phyloP scores from a whole-genome alignment of 2,888 invertebrate species.

The Erannis defoliaria region DNA sequence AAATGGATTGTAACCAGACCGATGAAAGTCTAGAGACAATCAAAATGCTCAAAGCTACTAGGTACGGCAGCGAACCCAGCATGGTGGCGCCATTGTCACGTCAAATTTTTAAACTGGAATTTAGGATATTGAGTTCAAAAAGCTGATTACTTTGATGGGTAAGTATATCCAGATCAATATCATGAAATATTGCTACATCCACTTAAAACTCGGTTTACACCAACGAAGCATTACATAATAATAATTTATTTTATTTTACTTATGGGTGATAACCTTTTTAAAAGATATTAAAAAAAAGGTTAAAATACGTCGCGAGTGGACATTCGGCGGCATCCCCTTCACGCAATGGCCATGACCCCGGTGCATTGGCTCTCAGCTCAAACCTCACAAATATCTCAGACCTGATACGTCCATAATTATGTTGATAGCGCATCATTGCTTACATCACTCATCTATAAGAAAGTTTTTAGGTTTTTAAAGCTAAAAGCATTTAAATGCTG shows the following conservation, averaged over 20 bases:
- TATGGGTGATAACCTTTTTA: background rate
- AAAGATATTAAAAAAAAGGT: background rate
- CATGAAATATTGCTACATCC: too few species aligned
- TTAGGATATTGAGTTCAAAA: too few species aligned
- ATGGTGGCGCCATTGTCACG: too few species aligned
- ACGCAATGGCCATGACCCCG: constrained; percentile 10
- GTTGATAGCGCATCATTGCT: background rate
- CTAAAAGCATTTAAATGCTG: background rate
- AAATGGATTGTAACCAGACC: too few species aligned
- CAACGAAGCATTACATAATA: background rate
- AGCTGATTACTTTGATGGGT: too few species aligned
- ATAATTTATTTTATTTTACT: background rate
- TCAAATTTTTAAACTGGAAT: too few species aligned
- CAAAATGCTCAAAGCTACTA: too few species aligned
- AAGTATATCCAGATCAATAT: too few species aligned
- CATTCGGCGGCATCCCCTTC: constrained; percentile 14
- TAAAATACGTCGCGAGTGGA: constrained; percentile 3
- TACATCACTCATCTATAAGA: background rate
- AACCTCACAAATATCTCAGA: background rate
- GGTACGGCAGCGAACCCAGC: too few species aligned
- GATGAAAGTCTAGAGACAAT: too few species aligned
- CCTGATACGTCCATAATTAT: background rate
- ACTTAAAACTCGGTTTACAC: too few species aligned
- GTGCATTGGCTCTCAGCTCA: too few species aligned
- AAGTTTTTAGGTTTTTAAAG: background rate